phyloP scores from a whole-genome alignment of 2,113 vertebrate genomes.

The Capreolus pygargus region DNA sequence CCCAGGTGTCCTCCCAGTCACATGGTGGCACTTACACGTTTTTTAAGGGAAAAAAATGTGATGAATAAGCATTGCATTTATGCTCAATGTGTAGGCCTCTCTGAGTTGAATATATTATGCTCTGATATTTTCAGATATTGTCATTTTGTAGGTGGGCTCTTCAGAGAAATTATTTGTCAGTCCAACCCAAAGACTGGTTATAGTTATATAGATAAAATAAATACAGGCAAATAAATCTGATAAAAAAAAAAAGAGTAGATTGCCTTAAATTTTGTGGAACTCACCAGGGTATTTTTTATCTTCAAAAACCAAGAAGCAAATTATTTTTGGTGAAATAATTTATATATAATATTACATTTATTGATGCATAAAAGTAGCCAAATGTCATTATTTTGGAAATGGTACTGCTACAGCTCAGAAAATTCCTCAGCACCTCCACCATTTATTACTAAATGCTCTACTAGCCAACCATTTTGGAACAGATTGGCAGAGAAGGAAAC shows the following conservation, averaged over 20 bases:
- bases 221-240: background rate
- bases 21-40: background rate
- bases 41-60: background rate
- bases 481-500: background rate
- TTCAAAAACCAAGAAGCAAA: background rate
- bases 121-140: background rate
- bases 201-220: background rate
- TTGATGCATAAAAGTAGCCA: background rate
- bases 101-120: background rate
- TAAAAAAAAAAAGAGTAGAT: background rate
- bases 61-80: background rate
- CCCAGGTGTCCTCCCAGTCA: background rate
- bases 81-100: background rate
- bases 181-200: background rate
- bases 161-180: background rate
- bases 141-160: background rate
- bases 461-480: background rate
- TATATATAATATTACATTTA: background rate
- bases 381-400: background rate
- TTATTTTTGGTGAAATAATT: background rate
- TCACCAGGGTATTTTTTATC: background rate
- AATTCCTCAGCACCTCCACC: background rate
- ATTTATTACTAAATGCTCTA: background rate
- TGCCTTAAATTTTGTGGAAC: background rate
- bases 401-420: background rate